phyloP scores from a whole-genome alignment of 64 coral and sea anemone species.

The Acropora yongei region DNA sequence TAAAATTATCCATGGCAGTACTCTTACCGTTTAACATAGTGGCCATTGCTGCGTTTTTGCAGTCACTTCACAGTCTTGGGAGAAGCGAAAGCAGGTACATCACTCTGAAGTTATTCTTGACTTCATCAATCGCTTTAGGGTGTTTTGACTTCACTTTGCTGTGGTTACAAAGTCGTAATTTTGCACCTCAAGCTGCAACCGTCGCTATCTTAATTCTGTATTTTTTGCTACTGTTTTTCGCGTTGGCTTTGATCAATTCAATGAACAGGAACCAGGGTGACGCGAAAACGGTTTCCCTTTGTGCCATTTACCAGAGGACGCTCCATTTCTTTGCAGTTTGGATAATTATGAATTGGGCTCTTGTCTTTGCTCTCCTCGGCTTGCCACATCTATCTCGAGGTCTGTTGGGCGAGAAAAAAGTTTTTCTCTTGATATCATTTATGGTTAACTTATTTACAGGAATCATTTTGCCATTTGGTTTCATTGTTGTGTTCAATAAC shows the following conservation, averaged over 20 bases:
- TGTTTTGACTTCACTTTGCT: neutral
- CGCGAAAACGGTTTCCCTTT: neutral
- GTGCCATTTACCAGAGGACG: neutral
- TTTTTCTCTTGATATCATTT: neutral
- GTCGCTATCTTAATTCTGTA: neutral
- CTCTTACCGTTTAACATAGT: neutral
- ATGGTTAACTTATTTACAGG: neutral
- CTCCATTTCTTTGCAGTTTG: neutral
- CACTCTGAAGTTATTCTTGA: neutral
- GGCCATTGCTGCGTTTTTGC: neutral
- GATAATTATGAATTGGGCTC: neutral
- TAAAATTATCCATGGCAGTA: neutral
- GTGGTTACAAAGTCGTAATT: neutral
- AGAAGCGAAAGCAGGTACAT: neutral
- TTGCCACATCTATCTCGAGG: neutral
- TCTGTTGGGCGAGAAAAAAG: neutral
- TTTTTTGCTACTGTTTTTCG: neutral
- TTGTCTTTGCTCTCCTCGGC: neutral
- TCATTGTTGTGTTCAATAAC: neutral
- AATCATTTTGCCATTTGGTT: neutral
- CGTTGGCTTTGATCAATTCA: neutral
- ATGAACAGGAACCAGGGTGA: neutral
- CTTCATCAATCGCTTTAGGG: neutral
- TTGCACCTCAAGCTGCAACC: neutral
- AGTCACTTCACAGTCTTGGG: neutral